Percentiles rank a stretch among this genome's conserved stretches.
phyloP scores from a whole-genome alignment of 2,888 invertebrate species.

The Tetrapedia diversipes region DNA sequence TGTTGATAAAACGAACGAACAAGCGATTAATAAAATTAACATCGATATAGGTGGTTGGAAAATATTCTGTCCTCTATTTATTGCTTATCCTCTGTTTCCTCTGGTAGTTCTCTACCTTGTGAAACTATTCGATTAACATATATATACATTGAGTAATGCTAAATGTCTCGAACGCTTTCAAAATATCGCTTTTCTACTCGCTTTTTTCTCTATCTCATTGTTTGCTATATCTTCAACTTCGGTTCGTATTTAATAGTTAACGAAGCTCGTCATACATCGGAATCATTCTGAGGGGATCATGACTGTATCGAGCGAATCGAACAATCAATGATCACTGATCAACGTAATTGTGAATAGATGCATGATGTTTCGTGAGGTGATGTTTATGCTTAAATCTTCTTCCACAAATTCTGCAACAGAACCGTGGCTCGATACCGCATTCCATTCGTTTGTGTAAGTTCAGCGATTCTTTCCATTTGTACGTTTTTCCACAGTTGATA shows the following conservation, averaged over 20 bases:
- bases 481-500: conserved; percentile 76
- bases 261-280: background rate
- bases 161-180: background rate
- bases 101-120: background rate
- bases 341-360: conserved; percentile 62
- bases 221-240: background rate
- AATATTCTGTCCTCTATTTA: conserved; percentile 20
- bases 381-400: conserved; percentile 78
- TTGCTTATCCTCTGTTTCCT: background rate
- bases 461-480: conserved; percentile 76
- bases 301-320: background rate
- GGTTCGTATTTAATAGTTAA: background rate
- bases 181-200: background rate
- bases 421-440: conserved; percentile 79
- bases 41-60: background rate
- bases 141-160: background rate
- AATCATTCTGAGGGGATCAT: background rate
- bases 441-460: conserved; percentile 76
- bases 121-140: background rate
- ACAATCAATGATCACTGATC: conserved; percentile 10
- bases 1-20: background rate
- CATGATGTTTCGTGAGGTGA: conserved; percentile 74
- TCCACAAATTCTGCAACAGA: conserved; percentile 76
- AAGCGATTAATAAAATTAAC: background rate
- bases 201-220: background rate